Evolutionary conservation across 1,140 invertebrate genomes (phyloP).

Genomic region (Scaptomyza hsui): DNA sequence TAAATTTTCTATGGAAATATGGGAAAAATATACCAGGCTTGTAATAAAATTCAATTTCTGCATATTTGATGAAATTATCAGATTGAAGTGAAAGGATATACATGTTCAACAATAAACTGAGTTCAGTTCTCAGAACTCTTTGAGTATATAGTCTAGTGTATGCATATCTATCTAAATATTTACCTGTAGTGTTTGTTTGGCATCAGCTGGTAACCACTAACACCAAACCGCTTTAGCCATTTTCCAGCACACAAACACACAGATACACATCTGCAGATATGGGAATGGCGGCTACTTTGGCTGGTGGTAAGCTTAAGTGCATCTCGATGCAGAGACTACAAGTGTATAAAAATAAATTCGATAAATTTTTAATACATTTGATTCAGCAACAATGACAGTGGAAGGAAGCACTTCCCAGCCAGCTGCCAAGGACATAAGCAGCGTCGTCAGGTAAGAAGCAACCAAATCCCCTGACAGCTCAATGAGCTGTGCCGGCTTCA

Average conservation of each 20-base stretch:
- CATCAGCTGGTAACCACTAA: neutral
- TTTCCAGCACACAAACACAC: neutral
- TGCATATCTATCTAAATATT: neutral
- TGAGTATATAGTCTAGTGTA: constrained; percentile 5
- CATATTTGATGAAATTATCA: too few relatives aligned
- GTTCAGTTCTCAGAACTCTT: neutral
- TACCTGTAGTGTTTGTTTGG: neutral
- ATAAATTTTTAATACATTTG: constrained; percentile 77
- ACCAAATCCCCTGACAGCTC: constrained; percentile 34
- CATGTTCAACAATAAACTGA: too few relatives aligned
- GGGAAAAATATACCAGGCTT: neutral
- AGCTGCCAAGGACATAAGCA: constrained; percentile 37
- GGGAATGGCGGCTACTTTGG: neutral
- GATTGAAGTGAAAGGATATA: too few relatives aligned
- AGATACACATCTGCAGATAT: neutral
- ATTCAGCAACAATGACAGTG: constrained; percentile 66
- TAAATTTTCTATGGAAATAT: neutral
- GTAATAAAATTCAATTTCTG: neutral
- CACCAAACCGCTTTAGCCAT: constrained; percentile 36
- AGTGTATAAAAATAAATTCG: constrained; percentile 71
- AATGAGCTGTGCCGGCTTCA: constrained; percentile 32
- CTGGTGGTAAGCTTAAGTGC: constrained; percentile 69
- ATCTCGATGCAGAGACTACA: constrained; percentile 40
- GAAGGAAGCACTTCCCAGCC: constrained; percentile 11
- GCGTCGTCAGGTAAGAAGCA: constrained; percentile 38